Evolutionary conservation across 2,113 vertebrate species (phyloP).

Genomic region (Coreoperca whiteheadi): DNA sequence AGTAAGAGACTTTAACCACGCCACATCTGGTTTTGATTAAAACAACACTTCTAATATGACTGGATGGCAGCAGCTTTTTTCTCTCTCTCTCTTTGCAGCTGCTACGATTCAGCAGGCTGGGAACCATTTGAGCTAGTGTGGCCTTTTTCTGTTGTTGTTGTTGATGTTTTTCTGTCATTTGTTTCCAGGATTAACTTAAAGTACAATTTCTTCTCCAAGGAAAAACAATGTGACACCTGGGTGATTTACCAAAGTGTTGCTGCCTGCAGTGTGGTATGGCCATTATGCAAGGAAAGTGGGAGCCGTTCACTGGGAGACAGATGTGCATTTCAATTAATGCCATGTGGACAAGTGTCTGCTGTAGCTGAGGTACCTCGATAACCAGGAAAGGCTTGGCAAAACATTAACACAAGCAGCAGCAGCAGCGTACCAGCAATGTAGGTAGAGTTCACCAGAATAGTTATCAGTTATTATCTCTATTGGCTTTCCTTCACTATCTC

Average conservation of each 20-base stretch:
- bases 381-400: background rate
- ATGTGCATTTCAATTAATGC: conserved; percentile 42
- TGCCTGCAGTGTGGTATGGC: conserved; percentile 35
- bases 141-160: conserved; percentile 46
- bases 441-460: conserved; percentile 4
- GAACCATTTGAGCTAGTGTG: conserved; percentile 48
- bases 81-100: conserved; percentile 57
- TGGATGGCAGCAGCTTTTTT: conserved; percentile 74
- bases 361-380: background rate
- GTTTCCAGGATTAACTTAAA: conserved; percentile 31
- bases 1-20: conserved; percentile 61
- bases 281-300: background rate
- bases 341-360: conserved; percentile 37
- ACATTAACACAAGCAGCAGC: conserved; percentile 4
- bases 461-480: conserved; percentile 59
- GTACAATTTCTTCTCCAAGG: conserved; percentile 22
- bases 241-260: conserved; percentile 41
- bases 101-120: conserved; percentile 53
- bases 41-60: conserved; percentile 62
- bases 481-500: conserved; percentile 50
- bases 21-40: conserved; percentile 78
- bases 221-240: conserved; percentile 41
- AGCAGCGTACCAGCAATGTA: background rate
- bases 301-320: conserved; percentile 41
- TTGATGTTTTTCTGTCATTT: conserved; percentile 39